These are phyloP conservation scores for Dicrurus megarhynchus DNA, from an alignment of 2,113 vertebrate species.

Conservation along the genomic window DNA sequence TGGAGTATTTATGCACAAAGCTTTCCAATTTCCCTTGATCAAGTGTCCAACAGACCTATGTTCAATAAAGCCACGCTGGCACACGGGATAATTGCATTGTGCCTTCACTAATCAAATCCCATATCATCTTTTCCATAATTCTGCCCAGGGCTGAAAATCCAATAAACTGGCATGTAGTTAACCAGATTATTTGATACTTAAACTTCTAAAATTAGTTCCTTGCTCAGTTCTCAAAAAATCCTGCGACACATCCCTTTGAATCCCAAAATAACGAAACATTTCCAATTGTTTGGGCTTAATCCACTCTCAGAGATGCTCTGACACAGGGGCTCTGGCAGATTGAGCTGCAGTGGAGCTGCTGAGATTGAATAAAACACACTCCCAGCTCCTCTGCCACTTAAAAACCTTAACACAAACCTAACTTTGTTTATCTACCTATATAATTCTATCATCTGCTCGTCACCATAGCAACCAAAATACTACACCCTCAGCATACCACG, in stretches of 20 bases:
- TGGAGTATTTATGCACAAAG: neutral
- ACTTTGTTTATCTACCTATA: neutral
- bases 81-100: neutral
- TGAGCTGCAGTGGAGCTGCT: neutral
- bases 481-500: neutral
- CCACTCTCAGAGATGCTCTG: neutral
- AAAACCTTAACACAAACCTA: neutral
- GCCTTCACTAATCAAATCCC: slow-evolving; percentile 21
- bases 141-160: neutral
- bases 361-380: neutral
- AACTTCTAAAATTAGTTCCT: neutral
- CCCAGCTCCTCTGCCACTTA: neutral
- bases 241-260: neutral
- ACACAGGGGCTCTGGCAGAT: neutral
- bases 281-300: neutral
- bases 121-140: neutral
- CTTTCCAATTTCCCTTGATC: neutral
- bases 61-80: neutral
- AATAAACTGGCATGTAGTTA: neutral
- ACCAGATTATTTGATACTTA: slow-evolving; percentile 30
- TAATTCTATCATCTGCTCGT: neutral
- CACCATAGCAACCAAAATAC: neutral
- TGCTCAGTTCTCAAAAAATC: slow-evolving; percentile 3
- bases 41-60: neutral
- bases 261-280: neutral